phyloP scores from a whole-genome alignment of 2,797 vertebrate species.

The Pogonophryne albipinna region DNA sequence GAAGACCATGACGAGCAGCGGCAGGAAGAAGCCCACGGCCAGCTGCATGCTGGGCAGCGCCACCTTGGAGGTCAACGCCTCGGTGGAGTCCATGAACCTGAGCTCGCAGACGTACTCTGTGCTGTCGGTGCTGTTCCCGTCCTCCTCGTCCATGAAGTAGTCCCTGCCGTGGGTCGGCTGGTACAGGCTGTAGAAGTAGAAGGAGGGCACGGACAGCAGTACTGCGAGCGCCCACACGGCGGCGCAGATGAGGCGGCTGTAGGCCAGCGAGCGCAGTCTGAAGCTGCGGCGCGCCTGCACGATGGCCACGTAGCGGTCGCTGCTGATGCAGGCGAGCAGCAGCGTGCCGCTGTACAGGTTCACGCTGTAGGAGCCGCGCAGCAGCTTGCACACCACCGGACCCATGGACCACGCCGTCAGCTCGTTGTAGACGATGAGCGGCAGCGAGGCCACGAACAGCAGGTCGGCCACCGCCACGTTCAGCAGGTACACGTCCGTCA shows the following conservation, averaged over 20 bases:
- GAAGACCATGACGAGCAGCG: conserved; percentile 88
- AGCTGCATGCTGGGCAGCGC: conserved; percentile 85
- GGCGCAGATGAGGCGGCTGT: conserved; percentile 83
- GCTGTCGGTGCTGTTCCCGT: fast-evolving
- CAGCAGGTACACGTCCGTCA: conserved; percentile 93
- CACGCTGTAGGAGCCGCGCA: conserved; percentile 88
- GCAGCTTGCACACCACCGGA: conserved; percentile 86
- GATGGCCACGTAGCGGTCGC: conserved; percentile 93
- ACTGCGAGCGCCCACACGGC: conserved; percentile 85
- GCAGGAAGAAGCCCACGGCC: conserved; percentile 89
- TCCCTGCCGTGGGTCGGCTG: fast-evolving
- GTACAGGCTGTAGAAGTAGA: conserved; percentile 85
- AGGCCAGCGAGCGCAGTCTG: conserved; percentile 83
- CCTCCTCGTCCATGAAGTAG: fast-evolving
- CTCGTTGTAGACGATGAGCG: conserved; percentile 87
- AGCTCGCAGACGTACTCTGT: conserved; percentile 84
- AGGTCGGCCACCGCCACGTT: conserved; percentile 93
- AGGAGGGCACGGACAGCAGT: conserved; percentile 86
- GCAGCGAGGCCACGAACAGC: conserved; percentile 90
- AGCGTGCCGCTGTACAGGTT: conserved; percentile 94
- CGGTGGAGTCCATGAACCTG: conserved; percentile 35
- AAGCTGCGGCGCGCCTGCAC: conserved; percentile 92
- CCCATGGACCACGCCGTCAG: conserved; percentile 86
- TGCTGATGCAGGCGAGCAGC: conserved; percentile 90
- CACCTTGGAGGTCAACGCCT: conserved; percentile 78